phyloP scores from a whole-genome alignment of 2,113 vertebrate genomes.

The Butorides virescens region DNA sequence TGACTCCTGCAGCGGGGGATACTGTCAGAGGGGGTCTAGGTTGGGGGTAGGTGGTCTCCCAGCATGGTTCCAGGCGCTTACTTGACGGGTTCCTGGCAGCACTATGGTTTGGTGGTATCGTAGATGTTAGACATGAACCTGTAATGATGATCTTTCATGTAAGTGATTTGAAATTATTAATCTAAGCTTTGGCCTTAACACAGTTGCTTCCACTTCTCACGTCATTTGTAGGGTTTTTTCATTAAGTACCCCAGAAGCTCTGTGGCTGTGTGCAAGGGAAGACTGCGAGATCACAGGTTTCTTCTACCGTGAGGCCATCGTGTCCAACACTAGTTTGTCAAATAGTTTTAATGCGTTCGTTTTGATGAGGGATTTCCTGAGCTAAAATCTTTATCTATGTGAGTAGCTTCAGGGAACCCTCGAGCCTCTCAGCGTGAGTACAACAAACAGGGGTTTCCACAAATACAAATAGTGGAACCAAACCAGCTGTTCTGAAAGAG shows the following conservation, averaged over 20 bases:
- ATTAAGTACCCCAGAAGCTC: not conserved
- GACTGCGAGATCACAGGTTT: not conserved
- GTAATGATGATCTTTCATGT: no score
- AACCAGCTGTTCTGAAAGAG: not conserved
- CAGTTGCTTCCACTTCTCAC: not conserved
- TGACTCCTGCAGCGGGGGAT: accelerated
- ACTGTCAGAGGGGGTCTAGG: accelerated
- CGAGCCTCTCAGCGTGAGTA: not conserved
- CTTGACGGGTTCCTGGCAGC: not conserved
- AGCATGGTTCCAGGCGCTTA: accelerated
- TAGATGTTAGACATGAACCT: accelerated
- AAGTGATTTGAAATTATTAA: not conserved
- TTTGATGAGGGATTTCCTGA: not conserved
- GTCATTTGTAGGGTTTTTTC: not conserved
- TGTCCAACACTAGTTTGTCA: not conserved
- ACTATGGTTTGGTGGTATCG: accelerated
- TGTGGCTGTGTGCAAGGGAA: not conserved
- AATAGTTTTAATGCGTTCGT: not conserved
- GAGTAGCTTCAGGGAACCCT: not conserved
- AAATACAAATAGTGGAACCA: not conserved
- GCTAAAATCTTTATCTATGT: not conserved
- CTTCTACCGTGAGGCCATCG: not conserved
- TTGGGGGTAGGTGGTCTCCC: accelerated
- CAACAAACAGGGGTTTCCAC: not conserved
- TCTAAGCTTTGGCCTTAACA: not conserved